Percentiles rank a stretch among this genome's conserved stretches.
Evolutionary conservation across 2,888 invertebrate species (phyloP).

Genomic region (Agrotis clavis): DNA sequence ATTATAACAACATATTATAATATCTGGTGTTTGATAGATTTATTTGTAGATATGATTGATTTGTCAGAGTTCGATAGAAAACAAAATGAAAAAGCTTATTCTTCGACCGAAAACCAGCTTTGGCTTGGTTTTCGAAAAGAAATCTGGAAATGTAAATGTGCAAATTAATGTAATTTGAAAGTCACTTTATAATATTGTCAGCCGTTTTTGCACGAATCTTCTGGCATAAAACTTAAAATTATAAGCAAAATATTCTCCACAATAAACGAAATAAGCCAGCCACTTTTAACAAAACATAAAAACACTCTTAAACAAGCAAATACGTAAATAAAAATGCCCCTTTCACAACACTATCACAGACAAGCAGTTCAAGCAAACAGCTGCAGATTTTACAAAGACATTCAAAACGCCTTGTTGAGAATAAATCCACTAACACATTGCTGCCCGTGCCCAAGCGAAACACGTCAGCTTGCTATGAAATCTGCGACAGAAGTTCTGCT

Average conservation of each 20-base stretch:
- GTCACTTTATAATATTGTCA: no score
- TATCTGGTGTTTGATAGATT: no score
- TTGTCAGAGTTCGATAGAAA: no score
- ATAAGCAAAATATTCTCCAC: background rate
- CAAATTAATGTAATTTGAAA: no score
- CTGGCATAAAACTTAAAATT: background rate
- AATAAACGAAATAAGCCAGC: slow-evolving; percentile 4
- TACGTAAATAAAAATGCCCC: slow-evolving; percentile 28
- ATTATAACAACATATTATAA: no score
- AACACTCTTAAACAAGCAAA: slow-evolving; percentile 2
- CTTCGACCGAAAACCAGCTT: no score
- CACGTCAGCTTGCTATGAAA: slow-evolving; percentile 43
- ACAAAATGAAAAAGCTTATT: no score
- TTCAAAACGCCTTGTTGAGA: slow-evolving; percentile 41
- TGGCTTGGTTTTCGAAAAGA: no score
- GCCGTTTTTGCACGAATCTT: background rate
- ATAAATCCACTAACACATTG: slow-evolving; percentile 49
- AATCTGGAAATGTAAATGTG: no score
- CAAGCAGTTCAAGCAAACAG: slow-evolving; percentile 28
- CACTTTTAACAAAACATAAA: slow-evolving; percentile 17
- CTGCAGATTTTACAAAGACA: slow-evolving; percentile 56
- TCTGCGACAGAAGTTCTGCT: slow-evolving; percentile 44
- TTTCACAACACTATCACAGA: slow-evolving; percentile 20
- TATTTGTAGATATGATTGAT: no score
- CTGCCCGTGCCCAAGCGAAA: slow-evolving; percentile 16